A percentile compares a stretch with the other conserved stretches of the same genome.
Evolutionary conservation across 2,797 vertebrate species (phyloP).

Genomic region (Eremophila alpestris): DNA sequence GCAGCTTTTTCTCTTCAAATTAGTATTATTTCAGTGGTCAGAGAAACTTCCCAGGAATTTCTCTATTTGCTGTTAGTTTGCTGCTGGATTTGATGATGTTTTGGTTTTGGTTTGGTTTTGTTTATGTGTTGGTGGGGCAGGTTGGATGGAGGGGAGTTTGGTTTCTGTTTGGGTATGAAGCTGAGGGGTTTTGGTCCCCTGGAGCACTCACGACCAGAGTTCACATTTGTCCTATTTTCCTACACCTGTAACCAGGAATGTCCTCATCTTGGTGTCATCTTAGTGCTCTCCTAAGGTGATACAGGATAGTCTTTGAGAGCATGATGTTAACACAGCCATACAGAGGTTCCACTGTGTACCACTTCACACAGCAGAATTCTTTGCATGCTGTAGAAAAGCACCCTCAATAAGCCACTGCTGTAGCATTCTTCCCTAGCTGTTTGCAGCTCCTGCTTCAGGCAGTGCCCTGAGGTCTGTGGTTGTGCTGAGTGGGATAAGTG

Average conservation of each 20-base stretch:
- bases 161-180: not conserved
- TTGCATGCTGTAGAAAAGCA: not conserved
- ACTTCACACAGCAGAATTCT: not conserved
- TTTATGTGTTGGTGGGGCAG: not conserved
- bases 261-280: not conserved
- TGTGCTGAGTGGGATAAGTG: not conserved
- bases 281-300: not conserved
- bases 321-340: not conserved
- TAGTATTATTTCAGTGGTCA: not conserved
- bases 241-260: not conserved
- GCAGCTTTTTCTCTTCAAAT: not conserved
- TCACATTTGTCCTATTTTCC: not conserved
- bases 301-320: not conserved
- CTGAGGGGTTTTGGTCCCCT: not conserved
- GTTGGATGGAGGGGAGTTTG: not conserved
- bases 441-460: not conserved
- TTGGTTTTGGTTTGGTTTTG: not conserved
- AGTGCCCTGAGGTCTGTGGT: not conserved
- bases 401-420: not conserved
- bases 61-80: not conserved
- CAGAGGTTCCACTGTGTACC: not conserved
- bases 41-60: not conserved
- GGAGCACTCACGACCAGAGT: not conserved
- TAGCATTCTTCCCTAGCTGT: not conserved
- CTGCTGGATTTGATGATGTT: not conserved